phyloP scores from a whole-genome alignment of 2,888 invertebrate genomes.

The Protonemura montana region DNA sequence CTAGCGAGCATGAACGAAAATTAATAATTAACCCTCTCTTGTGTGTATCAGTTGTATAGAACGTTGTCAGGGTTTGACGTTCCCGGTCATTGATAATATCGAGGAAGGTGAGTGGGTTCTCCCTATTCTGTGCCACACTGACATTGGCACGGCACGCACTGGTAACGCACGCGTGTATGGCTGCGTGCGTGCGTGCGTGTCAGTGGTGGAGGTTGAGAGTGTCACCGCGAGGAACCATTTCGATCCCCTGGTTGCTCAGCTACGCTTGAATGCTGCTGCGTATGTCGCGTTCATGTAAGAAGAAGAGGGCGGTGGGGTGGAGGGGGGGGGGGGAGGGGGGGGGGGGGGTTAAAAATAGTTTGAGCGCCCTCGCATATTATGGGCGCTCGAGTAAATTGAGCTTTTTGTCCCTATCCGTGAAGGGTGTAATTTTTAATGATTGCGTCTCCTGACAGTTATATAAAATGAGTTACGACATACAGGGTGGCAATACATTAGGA shows the following conservation, averaged over 20 bases:
- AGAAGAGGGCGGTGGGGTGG: no score
- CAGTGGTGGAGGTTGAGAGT: neutral
- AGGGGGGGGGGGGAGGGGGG: neutral
- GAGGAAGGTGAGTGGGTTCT: neutral
- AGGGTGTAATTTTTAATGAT: conserved; percentile 12
- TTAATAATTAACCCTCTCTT: neutral
- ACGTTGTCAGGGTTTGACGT: neutral
- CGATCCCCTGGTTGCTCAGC: neutral
- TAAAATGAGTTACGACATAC: neutral
- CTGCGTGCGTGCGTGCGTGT: neutral
- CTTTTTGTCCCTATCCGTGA: neutral
- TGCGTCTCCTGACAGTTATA: neutral
- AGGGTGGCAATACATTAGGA: no score
- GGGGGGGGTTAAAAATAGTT: neutral
- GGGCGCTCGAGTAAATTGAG: neutral
- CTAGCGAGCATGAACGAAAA: neutral
- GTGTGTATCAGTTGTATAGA: neutral
- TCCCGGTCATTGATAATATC: neutral
- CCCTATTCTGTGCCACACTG: neutral
- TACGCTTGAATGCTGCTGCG: neutral
- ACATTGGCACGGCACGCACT: neutral
- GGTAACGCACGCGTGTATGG: neutral
- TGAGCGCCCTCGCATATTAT: neutral
- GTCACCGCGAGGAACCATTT: neutral
- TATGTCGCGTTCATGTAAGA: neutral